Percentiles rank a stretch among this genome's conserved stretches.
These are phyloP conservation scores for Dolichomitus sp. DNA, from an alignment of 2,888 invertebrate species.

Conservation along the genomic window DNA sequence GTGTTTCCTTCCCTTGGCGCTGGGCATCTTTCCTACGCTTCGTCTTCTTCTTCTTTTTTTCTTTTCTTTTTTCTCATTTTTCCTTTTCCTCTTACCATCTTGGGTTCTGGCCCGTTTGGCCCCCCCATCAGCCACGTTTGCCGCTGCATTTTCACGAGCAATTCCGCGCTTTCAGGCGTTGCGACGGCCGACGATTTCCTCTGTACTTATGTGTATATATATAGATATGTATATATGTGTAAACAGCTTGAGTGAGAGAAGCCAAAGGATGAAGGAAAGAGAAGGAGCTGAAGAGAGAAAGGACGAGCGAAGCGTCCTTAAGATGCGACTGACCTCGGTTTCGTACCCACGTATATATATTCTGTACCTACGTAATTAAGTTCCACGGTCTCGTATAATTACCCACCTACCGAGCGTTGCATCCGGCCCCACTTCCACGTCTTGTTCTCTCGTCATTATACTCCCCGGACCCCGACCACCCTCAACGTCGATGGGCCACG, in stretches of 20 bases:
- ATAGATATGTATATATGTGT: not conserved
- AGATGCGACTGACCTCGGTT: constrained; percentile 74
- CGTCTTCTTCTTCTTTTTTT: constrained; percentile 26
- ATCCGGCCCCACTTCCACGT: constrained; percentile 74
- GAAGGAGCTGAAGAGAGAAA: constrained; percentile 33
- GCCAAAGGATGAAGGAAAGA: constrained; percentile 4
- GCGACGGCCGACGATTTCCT: constrained; percentile 53
- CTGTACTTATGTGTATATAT: constrained; percentile 3
- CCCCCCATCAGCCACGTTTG: constrained; percentile 30
- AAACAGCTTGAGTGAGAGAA: not conserved
- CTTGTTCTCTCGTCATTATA: constrained; percentile 23
- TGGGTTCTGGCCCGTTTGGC: constrained; percentile 1
- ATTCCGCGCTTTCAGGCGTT: constrained; percentile 58
- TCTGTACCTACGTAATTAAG: constrained; percentile 77
- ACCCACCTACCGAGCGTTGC: constrained; percentile 77
- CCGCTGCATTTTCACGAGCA: constrained; percentile 63
- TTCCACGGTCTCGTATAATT: constrained; percentile 78
- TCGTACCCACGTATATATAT: constrained; percentile 54
- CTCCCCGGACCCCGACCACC: constrained; percentile 64
- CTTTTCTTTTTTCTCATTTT: constrained; percentile 16
- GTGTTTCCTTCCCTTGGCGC: constrained; percentile 47
- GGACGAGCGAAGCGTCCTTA: constrained; percentile 53
- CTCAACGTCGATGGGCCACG: constrained; percentile 67
- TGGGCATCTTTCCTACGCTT: constrained; percentile 21
- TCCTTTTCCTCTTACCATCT: constrained; percentile 1